Base-by-base conservation (phyloP, 2,888 invertebrate species). In the Drosophila aldrichi region DNA sequence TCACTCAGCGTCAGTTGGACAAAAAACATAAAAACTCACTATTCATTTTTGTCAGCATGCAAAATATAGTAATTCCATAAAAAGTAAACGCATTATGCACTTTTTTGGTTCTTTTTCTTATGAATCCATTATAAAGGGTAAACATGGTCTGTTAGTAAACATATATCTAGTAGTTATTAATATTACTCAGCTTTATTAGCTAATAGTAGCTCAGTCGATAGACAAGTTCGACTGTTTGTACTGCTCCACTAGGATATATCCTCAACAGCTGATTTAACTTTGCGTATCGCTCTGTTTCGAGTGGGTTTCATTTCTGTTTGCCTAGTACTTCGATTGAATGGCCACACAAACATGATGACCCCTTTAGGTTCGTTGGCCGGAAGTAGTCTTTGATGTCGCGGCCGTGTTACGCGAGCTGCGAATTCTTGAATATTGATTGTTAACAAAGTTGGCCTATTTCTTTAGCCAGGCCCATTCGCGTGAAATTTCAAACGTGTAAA, bases 371-470 rank as follows among this genome's bases (percentile, higher is more conserved):
- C 29, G 16, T 10, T 48, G n/a, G n/a, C 18, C 48, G 48, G 48
- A 49, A 49, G 32, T 49, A 32, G 48, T 10, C 8, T 7, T n/a
- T 3, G n/a, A 38, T 38, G 38, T 2, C 38, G 38, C 2, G 6
- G 38, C 38, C 38, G 16, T 38, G 7, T 16, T 38, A 16, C 16
- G 38, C 16, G 40, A 40, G 2, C n/a, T 40, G 48, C 16, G n/a
- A 48, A 10, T 18, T 49, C 18, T 32, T 18, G 49, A 18, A 49
- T 49, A 49, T 49, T 49, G 29, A 49, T 18, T 49, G 29, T 32
- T 18, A 32, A 32, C 18, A 32, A 32, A 7, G 18, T 49, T 32
- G 49, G 29, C n/a, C 48, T 32, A 48, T 5, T 18, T 48, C 16
- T 2, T 29, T 29, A 7, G 25, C 32, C 18, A 49, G n/a, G 29